Evolutionary conservation across 2,113 vertebrate species (phyloP).

Genomic region (Siniperca knerii): DNA sequence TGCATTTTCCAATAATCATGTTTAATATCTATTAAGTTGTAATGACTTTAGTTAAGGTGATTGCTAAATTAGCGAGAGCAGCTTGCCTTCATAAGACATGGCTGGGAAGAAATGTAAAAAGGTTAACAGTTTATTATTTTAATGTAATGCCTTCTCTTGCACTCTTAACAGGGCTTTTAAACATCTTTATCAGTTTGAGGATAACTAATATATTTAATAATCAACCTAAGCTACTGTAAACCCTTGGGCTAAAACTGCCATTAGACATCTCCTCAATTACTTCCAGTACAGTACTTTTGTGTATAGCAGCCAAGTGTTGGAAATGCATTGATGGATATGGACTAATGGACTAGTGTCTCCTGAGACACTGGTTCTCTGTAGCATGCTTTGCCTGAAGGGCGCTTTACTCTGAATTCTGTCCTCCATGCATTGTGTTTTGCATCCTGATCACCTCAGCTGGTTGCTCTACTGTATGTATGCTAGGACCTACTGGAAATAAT

Average conservation of each 20-base stretch:
- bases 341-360: slow-evolving; percentile 69
- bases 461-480: slow-evolving; percentile 17
- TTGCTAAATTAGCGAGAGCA: not conserved
- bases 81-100: not conserved
- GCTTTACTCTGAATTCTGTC: slow-evolving; percentile 36
- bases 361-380: slow-evolving; percentile 51
- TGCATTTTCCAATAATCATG: not conserved
- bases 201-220: slow-evolving; percentile 16
- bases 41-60: not conserved
- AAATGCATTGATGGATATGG: slow-evolving; percentile 59
- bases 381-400: slow-evolving; percentile 61
- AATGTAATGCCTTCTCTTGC: not conserved
- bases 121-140: not conserved
- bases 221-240: slow-evolving; percentile 33
- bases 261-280: slow-evolving; percentile 60
- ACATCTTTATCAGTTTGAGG: not conserved
- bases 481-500: slow-evolving; percentile 28
- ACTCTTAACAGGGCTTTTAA: not conserved
- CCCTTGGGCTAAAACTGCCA: slow-evolving; percentile 61
- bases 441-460: slow-evolving; percentile 44
- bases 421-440: slow-evolving; percentile 33
- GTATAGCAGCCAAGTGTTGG: slow-evolving; percentile 45
- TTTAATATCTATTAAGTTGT: not conserved
- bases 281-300: slow-evolving; percentile 51
- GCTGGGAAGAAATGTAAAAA: not conserved